A percentile compares a stretch with the other conserved stretches of the same genome.
Evolutionary conservation across 2,113 vertebrate genomes (phyloP).

Genomic region (Saccopteryx leptura): DNA sequence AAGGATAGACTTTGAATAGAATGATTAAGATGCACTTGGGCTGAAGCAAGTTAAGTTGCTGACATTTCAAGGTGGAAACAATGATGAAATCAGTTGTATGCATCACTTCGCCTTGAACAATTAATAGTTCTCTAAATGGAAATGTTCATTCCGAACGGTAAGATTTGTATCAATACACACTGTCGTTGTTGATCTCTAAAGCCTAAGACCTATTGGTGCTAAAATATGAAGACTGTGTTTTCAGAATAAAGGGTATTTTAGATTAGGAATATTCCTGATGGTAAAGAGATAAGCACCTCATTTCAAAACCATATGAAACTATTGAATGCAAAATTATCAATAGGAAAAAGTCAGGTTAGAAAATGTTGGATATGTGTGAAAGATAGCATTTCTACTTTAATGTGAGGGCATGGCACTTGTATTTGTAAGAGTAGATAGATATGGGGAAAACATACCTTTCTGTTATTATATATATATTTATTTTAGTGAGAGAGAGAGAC

Average conservation of each 20-base stretch:
- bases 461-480: too few relatives aligned
- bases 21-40: conserved; percentile 85
- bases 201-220: not conserved
- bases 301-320: not conserved
- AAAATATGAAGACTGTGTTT: not conserved
- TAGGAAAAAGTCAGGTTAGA: not conserved
- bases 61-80: conserved; percentile 67
- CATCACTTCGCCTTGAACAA: conserved; percentile 31
- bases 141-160: not conserved
- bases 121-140: conserved; percentile 54
- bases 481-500: too few relatives aligned
- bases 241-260: not conserved
- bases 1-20: conserved; percentile 71
- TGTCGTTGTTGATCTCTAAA: not conserved
- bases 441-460: conserved; percentile 57
- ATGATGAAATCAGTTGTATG: conserved; percentile 69
- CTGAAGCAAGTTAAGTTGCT: conserved; percentile 74
- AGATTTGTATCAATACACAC: not conserved
- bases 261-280: not conserved
- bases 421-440: conserved; percentile 50
- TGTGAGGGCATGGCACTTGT: not conserved
- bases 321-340: not conserved
- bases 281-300: not conserved
- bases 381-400: not conserved
- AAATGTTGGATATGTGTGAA: not conserved